Conservation (phyloP, 2,888 invertebrate genomes). For the Tenthredo distinguenda region DNA sequence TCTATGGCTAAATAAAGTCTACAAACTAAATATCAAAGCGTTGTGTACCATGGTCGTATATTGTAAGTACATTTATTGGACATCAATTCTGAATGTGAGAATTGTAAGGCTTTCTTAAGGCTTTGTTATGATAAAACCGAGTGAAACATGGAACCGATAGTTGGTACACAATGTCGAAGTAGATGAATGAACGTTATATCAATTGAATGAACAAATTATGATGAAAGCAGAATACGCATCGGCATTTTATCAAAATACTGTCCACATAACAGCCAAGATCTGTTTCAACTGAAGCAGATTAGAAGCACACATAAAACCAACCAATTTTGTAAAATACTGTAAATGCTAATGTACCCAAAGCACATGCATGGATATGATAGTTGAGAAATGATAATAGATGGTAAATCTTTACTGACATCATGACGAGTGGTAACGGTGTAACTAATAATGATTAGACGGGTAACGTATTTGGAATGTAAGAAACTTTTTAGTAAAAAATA, state of each 20-base stretch:
- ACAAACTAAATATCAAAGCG: background rate
- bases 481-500: background rate
- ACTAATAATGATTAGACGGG: too few species aligned
- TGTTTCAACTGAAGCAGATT: background rate
- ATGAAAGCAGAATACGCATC: slow-evolving; percentile 4
- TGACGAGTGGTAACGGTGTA: background rate
- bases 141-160: background rate
- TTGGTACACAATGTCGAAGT: background rate
- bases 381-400: background rate
- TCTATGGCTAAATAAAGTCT: slow-evolving; percentile 29
- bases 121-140: background rate
- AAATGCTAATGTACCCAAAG: slow-evolving; percentile 5
- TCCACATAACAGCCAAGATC: background rate
- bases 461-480: background rate
- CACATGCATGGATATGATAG: slow-evolving; percentile 13
- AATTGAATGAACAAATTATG: background rate
- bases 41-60: background rate
- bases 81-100: background rate
- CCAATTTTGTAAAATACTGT: slow-evolving; percentile 7
- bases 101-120: background rate
- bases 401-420: background rate
- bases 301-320: slow-evolving; percentile 8
- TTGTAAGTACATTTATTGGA: background rate
- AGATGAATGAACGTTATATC: background rate
- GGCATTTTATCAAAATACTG: background rate